phyloP scores from a whole-genome alignment of 2,113 vertebrate genomes.

The Anser brachyrhynchus region DNA sequence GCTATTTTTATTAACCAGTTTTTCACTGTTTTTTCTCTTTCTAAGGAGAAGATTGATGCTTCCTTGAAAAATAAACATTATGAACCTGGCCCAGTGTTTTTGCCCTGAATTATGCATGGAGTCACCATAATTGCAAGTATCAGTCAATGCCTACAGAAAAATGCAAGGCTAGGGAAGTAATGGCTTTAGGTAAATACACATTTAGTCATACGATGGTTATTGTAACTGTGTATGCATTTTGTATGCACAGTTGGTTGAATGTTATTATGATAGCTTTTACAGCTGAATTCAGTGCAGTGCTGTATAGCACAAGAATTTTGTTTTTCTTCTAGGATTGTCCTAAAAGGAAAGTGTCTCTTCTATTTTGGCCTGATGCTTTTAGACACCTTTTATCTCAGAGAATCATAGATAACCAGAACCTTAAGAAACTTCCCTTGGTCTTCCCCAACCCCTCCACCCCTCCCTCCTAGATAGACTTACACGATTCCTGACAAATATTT shows the following conservation, averaged over 20 bases:
- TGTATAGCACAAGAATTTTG: neutral
- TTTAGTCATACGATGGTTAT: neutral
- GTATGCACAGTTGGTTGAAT: neutral
- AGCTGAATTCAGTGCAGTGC: neutral
- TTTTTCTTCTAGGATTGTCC: neutral
- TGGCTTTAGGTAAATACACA: slow-evolving; percentile 41
- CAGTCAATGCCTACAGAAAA: slow-evolving; percentile 52
- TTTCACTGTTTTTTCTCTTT: slow-evolving; percentile 13
- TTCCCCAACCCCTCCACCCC: neutral
- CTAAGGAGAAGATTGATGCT: slow-evolving; percentile 44
- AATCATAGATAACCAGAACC: neutral
- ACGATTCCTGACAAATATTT: neutral
- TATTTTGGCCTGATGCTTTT: neutral
- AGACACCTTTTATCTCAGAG: neutral
- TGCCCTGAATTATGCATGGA: slow-evolving; percentile 51
- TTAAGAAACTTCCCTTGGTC: neutral
- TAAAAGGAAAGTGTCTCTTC: neutral
- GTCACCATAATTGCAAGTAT: slow-evolving; percentile 19
- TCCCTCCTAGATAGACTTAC: neutral
- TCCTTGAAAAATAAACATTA: neutral
- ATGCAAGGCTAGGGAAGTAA: slow-evolving; percentile 4
- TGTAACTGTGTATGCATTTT: slow-evolving; percentile 34
- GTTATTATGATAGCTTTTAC: slow-evolving; percentile 43
- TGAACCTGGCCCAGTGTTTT: neutral
- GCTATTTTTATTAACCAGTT: slow-evolving; percentile 28